Conservation (phyloP, 2,113 vertebrate species). For the Sinocyclocheilus anshuiensis region DNA sequence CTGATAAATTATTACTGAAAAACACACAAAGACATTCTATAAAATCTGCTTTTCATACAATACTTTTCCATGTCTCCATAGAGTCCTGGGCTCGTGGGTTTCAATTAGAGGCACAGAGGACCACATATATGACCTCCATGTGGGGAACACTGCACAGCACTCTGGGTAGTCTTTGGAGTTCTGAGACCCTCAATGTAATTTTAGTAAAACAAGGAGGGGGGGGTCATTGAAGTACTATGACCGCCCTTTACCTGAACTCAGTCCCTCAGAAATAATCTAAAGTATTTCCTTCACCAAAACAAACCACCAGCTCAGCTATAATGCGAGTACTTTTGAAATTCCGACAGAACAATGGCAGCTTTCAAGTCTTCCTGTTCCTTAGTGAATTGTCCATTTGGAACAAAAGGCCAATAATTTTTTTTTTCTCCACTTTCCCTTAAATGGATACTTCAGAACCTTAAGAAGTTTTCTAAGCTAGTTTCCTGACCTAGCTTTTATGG, state of each 20-base stretch:
- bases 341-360: constrained; percentile 2
- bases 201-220: background rate
- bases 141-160: background rate
- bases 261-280: constrained; percentile 6
- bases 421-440: background rate
- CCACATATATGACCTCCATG: constrained; percentile 19
- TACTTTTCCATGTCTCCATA: constrained; percentile 5
- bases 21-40: constrained; percentile 7
- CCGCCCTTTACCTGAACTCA: constrained; percentile 23
- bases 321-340: background rate
- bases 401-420: background rate
- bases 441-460: background rate
- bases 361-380: background rate
- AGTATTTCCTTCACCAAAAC: constrained; percentile 17
- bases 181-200: constrained; percentile 26
- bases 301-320: background rate
- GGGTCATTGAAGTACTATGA: background rate
- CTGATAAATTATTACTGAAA: constrained; percentile 2
- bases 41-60: background rate
- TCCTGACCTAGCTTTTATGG: background rate
- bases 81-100: constrained; percentile 1
- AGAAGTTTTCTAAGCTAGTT: background rate
- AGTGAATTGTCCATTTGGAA: constrained; percentile 20
- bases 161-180: constrained; percentile 8
- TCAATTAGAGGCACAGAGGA: constrained; percentile 23